phyloP scores from a whole-genome alignment of 1,140 invertebrate species.

The Alviniconcha marisindica region DNA sequence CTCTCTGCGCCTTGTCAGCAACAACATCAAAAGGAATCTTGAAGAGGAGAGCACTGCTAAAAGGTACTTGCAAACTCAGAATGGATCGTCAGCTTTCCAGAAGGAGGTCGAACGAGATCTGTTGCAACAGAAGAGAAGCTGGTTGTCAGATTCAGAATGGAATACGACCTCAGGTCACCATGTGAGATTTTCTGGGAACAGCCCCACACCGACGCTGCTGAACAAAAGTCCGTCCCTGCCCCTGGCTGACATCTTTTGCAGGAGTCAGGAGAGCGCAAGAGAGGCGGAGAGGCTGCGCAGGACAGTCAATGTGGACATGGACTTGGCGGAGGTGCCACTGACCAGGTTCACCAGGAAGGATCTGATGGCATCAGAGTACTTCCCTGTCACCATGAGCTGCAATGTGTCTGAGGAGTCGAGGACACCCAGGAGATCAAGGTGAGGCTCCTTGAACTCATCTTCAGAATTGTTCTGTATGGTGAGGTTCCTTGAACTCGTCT shows the following conservation, averaged over 20 bases:
- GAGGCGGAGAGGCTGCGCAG: constrained; percentile 9
- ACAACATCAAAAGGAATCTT: constrained; percentile 13
- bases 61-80: not conserved
- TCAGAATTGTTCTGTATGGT: too few relatives aligned
- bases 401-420: not conserved
- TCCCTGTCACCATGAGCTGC: constrained; percentile 35
- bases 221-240: not conserved
- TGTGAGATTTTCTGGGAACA: not conserved
- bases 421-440: constrained; percentile 13
- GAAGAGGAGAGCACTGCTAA: constrained; percentile 26
- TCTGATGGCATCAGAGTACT: constrained; percentile 35
- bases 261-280: not conserved
- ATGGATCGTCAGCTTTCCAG: not conserved
- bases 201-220: not conserved
- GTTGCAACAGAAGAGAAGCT: not conserved
- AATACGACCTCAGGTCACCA: constrained; percentile 21
- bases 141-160: constrained; percentile 34
- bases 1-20: constrained; percentile 9
- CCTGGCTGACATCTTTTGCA: not conserved
- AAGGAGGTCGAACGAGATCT: not conserved
- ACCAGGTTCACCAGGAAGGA: constrained; percentile 28
- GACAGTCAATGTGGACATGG: constrained; percentile 8
- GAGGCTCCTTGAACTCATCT: too few relatives aligned
- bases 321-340: constrained; percentile 19
- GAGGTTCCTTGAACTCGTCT: too few relatives aligned